These are phyloP conservation scores for Ibidorhyncha struthersii DNA, from an alignment of 2,113 vertebrate species.

Conservation along the genomic window DNA sequence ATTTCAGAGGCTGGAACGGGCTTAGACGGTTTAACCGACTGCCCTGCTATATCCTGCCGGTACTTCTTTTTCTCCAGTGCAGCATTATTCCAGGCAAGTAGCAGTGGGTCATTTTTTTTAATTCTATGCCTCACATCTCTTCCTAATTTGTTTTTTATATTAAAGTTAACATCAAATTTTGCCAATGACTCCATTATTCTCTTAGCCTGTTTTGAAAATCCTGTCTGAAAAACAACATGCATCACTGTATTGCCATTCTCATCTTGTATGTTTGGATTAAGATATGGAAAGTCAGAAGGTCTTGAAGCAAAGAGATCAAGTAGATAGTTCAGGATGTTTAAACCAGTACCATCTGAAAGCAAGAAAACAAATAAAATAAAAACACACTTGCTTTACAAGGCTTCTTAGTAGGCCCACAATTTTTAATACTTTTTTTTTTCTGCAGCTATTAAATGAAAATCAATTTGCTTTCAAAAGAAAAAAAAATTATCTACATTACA, in stretches of 20 bases:
- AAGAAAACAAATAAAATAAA: neutral
- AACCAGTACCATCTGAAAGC: constrained; percentile 71
- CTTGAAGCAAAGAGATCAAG: constrained; percentile 73
- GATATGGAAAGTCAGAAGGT: constrained; percentile 65
- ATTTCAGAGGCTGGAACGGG: neutral
- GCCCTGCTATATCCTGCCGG: constrained; percentile 51
- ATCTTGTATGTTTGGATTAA: constrained; percentile 78
- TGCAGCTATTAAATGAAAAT: neutral
- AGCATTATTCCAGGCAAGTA: constrained; percentile 74
- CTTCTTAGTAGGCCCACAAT: neutral
- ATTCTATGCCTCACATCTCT: constrained; percentile 72
- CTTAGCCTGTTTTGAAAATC: constrained; percentile 63
- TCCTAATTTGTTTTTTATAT: constrained; percentile 77
- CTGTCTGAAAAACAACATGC: constrained; percentile 78
- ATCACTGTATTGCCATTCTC: constrained; percentile 77
- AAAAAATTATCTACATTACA: neutral
- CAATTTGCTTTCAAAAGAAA: neutral
- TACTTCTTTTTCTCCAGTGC: constrained; percentile 40
- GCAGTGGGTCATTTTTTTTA: constrained; percentile 74
- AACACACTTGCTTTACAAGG: neutral
- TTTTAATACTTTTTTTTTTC: neutral
- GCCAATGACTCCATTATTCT: constrained; percentile 68
- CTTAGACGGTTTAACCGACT: neutral
- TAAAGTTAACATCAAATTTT: constrained; percentile 78
- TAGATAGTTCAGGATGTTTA: constrained; percentile 74